Base-by-base conservation (phyloP, 1,140 invertebrate species). In the Drosophila pseudoobscura region DNA sequence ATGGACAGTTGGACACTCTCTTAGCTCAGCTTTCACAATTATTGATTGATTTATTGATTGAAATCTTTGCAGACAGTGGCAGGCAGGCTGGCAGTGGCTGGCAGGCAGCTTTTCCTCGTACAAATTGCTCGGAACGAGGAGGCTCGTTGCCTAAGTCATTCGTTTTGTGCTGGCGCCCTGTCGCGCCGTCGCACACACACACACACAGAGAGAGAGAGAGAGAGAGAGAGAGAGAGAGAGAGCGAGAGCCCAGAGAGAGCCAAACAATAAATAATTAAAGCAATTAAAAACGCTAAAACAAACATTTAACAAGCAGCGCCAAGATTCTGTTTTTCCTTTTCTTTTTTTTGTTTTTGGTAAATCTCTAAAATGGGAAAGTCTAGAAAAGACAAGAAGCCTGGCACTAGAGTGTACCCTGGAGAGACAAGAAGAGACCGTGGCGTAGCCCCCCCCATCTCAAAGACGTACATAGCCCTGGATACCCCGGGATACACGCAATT, bases 251-350 rank as follows among this genome's bases (percentile, higher is more conserved):
- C 20, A 20, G 2, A 20, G 61, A 39, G 50, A 54, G 60, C 74
- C 83, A 83, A 88, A 88, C 83, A 88, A 88, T 88, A 88, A 88
- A 88, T 88, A 88, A 88, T 88, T 88, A 88, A 88, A 88, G 83
- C 83, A 88, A 88, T 88, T 88, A 88, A 88, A 88, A 88, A 83
- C 80, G 75, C 83, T 88, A 88, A 88, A 88, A 88, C 83, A 88
- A 88, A 88, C 83, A 88, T 88, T 88, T 88, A 88, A 88, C 83
- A 88, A 88, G 83, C 83, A 82, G 83, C 83, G 83, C 70, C 78
- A 87, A 74, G 26, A 71, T 72, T 50, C 57, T 72, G 56, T 71
- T 72, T 71, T 72, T 56, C 60, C 59, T 71, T 46, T 17, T 61
- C 61, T 50, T 55, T 24, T 55, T 71, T 54, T 73, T 73, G 45